Conservation (phyloP, 2,888 invertebrate genomes). For the Vesta saturnalis region DNA sequence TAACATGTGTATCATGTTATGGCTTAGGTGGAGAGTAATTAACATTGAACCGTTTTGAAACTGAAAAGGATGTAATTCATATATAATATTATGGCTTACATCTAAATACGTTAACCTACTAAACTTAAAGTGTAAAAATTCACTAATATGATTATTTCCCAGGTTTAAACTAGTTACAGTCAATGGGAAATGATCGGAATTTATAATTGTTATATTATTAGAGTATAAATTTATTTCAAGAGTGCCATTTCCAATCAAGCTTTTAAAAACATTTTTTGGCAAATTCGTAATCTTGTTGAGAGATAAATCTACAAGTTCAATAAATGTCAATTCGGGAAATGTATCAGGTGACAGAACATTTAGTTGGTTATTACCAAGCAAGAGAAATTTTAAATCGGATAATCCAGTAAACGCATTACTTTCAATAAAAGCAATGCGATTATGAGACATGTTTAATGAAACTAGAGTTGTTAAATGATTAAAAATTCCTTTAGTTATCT, state of each 20-base stretch:
- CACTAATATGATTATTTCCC: not conserved
- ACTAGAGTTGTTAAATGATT: conserved; percentile 61
- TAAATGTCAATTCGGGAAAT: not conserved
- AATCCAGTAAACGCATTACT: conserved; percentile 2
- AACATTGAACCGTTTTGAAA: not conserved
- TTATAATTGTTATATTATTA: not conserved
- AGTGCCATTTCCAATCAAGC: too few species aligned
- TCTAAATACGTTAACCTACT: not conserved
- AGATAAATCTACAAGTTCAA: conserved; percentile 2
- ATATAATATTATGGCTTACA: not conserved
- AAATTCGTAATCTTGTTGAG: not conserved
- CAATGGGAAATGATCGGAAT: not conserved
- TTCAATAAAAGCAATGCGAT: not conserved
- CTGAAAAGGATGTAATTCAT: not conserved
- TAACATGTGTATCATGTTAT: conserved; percentile 1
- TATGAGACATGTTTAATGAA: not conserved
- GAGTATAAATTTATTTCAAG: conserved; percentile 10
- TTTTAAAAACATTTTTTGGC: not conserved
- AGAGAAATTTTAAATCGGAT: not conserved
- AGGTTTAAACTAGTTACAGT: not conserved
- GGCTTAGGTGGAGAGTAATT: not conserved
- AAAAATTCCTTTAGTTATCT: conserved; percentile 62
- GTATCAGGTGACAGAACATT: not conserved
- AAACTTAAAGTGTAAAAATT: not conserved
- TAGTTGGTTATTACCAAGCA: not conserved